Evolutionary conservation across 2,797 vertebrate species (phyloP).

Genomic region (Garrulus glandarius): DNA sequence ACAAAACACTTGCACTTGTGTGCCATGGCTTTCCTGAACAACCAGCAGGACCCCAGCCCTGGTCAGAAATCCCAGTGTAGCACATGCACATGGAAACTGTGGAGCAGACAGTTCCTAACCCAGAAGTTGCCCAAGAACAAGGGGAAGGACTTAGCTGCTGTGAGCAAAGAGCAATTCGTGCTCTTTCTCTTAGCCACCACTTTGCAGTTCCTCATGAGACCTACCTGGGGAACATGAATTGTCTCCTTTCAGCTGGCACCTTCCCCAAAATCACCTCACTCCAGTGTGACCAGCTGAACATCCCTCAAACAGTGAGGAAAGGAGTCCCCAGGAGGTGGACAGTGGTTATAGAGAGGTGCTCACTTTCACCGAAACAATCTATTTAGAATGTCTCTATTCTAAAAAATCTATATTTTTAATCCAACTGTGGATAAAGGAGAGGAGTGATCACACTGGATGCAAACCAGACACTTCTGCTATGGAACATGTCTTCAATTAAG

Average conservation of each 20-base stretch:
- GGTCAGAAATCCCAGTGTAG: background rate
- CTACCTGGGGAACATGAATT: fast-evolving
- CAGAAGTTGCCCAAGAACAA: background rate
- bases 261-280: background rate
- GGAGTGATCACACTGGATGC: background rate
- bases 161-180: background rate
- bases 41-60: background rate
- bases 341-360: background rate
- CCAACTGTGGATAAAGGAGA: background rate
- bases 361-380: background rate
- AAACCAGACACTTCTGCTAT: background rate
- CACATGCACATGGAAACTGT: fast-evolving
- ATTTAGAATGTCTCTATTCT: background rate
- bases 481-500: background rate
- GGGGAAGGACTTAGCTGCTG: background rate
- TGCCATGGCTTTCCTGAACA: background rate
- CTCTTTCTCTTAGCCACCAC: background rate
- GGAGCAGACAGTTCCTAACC: background rate
- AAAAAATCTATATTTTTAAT: background rate
- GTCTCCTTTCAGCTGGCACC: background rate
- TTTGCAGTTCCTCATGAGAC: background rate
- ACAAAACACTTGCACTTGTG: background rate
- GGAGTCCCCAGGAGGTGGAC: background rate
- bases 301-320: background rate
- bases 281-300: background rate